phyloP scores from a whole-genome alignment of 2,113 vertebrate genomes.

The Brachypodius melanocephalos region DNA sequence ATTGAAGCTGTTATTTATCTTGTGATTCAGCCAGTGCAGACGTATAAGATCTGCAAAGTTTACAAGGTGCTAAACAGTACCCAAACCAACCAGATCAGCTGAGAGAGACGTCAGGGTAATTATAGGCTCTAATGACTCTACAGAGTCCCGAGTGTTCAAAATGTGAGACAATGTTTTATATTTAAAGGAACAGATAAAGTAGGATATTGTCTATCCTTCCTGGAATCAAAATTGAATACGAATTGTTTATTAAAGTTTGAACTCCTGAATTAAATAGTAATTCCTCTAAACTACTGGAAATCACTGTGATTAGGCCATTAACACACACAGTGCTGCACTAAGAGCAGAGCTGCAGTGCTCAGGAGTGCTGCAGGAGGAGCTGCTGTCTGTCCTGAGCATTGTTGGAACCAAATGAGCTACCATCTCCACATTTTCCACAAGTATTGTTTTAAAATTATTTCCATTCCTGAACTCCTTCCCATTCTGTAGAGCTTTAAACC shows the following conservation, averaged over 20 bases:
- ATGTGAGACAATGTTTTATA: not conserved
- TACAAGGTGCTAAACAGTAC: constrained; percentile 47
- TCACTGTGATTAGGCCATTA: not conserved
- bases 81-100: not conserved
- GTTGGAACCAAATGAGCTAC: not conserved
- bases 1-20: constrained; percentile 39
- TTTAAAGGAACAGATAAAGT: not conserved
- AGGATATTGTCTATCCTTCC: not conserved
- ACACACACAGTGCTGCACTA: not conserved
- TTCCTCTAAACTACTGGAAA: not conserved
- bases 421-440: not conserved
- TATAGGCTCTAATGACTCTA: not conserved
- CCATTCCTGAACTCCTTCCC: not conserved
- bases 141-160: not conserved
- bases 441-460: not conserved
- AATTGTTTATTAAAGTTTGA: not conserved
- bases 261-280: not conserved
- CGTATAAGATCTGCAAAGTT: constrained; percentile 30
- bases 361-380: not conserved
- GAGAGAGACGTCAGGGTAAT: not conserved
- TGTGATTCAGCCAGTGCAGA: not conserved
- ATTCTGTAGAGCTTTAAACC: not conserved
- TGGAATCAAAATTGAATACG: not conserved
- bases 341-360: not conserved
- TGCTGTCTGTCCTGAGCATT: accelerated